Evolutionary conservation across 92 coral and sea anemone genomes (phyloP).

Genomic region (Meandrina meandrites): DNA sequence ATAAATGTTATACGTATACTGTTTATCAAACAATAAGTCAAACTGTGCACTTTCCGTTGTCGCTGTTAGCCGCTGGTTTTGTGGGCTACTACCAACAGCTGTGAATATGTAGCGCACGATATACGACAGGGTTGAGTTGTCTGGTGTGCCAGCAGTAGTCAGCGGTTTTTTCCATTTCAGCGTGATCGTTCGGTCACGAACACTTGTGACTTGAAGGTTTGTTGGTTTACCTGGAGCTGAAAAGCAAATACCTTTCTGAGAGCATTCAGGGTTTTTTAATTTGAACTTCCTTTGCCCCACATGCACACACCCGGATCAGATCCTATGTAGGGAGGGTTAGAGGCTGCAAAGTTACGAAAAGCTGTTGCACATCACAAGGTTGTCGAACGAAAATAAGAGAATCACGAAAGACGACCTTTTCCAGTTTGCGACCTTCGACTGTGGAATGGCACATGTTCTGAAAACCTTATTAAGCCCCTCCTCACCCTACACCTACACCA

Average conservation of each 20-base stretch:
- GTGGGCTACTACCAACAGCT: background rate
- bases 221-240: constrained; percentile 25
- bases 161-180: constrained; percentile 32
- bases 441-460: too few species aligned
- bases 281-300: background rate
- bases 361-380: too few species aligned
- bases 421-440: too few species aligned
- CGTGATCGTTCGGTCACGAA: constrained; percentile 4
- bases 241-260: background rate
- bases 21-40: background rate
- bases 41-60: constrained; percentile 16
- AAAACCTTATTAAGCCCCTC: too few species aligned
- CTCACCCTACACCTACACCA: too few species aligned
- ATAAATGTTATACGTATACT: constrained; percentile 7
- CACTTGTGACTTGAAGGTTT: constrained; percentile 16
- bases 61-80: background rate
- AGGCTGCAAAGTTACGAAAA: too few species aligned
- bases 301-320: background rate
- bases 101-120: background rate
- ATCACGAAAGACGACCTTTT: too few species aligned
- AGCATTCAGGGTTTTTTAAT: background rate
- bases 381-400: too few species aligned
- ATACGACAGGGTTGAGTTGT: background rate
- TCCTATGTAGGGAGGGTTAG: too few species aligned
- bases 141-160: constrained; percentile 15